A percentile compares a stretch with the other conserved stretches of the same genome.
These are phyloP conservation scores for Caenorhabditis briggsae DNA, from an alignment of 1,140 invertebrate species.

Conservation along the genomic window DNA sequence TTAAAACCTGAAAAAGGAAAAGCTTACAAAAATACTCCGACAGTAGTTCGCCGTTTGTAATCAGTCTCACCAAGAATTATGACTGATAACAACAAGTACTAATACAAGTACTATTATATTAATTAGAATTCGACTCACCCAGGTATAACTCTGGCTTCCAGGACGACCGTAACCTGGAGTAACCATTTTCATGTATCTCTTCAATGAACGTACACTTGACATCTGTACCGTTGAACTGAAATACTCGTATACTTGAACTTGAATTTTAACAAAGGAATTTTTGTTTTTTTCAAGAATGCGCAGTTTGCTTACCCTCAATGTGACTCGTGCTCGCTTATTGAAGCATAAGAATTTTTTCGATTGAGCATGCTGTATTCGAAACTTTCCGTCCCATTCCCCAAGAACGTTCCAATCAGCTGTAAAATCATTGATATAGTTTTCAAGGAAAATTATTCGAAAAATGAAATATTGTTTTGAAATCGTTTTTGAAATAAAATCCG, in stretches of 20 bases:
- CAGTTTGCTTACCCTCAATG: slow-evolving; percentile 15
- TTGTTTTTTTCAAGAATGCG: too few species aligned
- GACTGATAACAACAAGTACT: too few species aligned
- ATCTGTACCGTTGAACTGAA: slow-evolving; percentile 23
- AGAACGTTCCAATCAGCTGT: slow-evolving; percentile 30
- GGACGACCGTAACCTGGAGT: not conserved
- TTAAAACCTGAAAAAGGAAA: slow-evolving; percentile 16
- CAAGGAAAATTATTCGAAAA: too few species aligned
- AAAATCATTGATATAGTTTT: not conserved
- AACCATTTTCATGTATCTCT: slow-evolving; percentile 27
- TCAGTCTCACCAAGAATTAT: too few species aligned
- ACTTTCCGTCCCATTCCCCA: slow-evolving; percentile 44
- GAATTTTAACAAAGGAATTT: not conserved
- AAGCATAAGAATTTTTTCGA: slow-evolving; percentile 41
- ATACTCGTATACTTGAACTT: not conserved
- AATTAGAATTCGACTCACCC: not conserved
- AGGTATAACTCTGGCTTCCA: slow-evolving; percentile 15
- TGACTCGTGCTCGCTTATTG: slow-evolving; percentile 24
- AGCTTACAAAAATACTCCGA: not conserved
- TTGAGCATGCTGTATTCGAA: slow-evolving; percentile 36
- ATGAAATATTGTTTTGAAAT: too few species aligned
- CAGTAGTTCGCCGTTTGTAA: not conserved
- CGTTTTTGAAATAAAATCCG: too few species aligned
- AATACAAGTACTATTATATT: not conserved
- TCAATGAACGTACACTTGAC: slow-evolving; percentile 23